Evolutionary conservation across 2,113 vertebrate genomes (phyloP).

Genomic region (Thinocorus orbignyianus): DNA sequence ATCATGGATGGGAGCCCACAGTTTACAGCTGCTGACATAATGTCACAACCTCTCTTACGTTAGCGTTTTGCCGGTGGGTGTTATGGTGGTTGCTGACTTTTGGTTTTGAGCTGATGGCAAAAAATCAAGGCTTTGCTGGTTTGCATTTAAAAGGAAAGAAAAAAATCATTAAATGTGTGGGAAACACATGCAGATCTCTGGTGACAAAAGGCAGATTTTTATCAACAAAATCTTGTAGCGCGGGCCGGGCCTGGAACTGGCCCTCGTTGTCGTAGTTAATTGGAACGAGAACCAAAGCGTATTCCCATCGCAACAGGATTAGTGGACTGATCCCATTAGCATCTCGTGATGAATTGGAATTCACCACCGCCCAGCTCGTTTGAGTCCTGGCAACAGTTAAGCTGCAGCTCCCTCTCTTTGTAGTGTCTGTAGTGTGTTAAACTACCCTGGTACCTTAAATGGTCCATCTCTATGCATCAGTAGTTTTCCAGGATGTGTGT

Average conservation of each 20-base stretch:
- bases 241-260: neutral
- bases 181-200: neutral
- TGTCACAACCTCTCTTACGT: neutral
- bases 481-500: neutral
- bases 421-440: rapidly evolving
- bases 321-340: neutral
- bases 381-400: neutral
- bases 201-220: neutral
- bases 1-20: neutral
- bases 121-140: neutral
- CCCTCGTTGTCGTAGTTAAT: rapidly evolving
- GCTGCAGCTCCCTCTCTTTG: neutral
- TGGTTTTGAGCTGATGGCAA: neutral
- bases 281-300: neutral
- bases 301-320: neutral
- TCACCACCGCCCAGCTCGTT: neutral
- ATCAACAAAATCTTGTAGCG: neutral
- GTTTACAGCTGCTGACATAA: neutral
- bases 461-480: neutral
- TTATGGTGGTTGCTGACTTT: neutral
- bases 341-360: neutral
- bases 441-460: neutral
- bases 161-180: too few species aligned
- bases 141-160: neutral
- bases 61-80: rapidly evolving